Percentiles rank a stretch among this genome's conserved stretches.
Evolutionary conservation across 2,113 vertebrate genomes (phyloP).

Genomic region (Podarcis muralis): DNA sequence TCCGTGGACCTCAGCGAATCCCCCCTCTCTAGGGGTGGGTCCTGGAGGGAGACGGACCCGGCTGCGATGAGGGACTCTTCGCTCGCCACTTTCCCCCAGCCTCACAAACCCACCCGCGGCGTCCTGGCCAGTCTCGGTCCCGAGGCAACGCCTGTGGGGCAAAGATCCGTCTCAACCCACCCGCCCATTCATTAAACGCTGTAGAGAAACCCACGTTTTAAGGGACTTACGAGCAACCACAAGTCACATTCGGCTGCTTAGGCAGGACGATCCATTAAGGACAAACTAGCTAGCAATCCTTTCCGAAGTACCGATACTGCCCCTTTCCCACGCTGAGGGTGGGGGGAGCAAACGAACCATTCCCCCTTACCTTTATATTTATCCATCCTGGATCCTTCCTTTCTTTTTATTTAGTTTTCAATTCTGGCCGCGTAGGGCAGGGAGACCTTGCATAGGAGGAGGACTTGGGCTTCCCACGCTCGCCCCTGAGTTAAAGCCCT

Average conservation of each 20-base stretch:
- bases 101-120: neutral
- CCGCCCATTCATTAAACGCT: neutral
- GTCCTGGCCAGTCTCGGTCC: too few relatives aligned
- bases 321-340: constrained; percentile 8
- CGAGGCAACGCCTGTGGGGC: neutral
- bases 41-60: too few relatives aligned
- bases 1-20: neutral
- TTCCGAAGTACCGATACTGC: neutral
- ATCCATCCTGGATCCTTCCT: neutral
- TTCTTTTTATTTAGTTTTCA: neutral
- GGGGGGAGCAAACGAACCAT: neutral
- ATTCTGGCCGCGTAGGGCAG: too few relatives aligned
- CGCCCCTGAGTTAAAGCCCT: neutral
- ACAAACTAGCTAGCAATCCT: neutral
- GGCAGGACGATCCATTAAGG: too few relatives aligned
- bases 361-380: constrained; percentile 21
- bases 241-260: too few relatives aligned
- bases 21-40: too few relatives aligned
- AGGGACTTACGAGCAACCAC: too few relatives aligned
- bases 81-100: neutral
- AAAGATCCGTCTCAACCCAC: neutral
- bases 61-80: too few relatives aligned
- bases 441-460: neutral
- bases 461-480: neutral
- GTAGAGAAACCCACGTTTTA: neutral